Percentiles rank a stretch among this genome's conserved stretches.
Conservation (phyloP, 2,113 vertebrate species). For the Vombatus ursinus region DNA sequence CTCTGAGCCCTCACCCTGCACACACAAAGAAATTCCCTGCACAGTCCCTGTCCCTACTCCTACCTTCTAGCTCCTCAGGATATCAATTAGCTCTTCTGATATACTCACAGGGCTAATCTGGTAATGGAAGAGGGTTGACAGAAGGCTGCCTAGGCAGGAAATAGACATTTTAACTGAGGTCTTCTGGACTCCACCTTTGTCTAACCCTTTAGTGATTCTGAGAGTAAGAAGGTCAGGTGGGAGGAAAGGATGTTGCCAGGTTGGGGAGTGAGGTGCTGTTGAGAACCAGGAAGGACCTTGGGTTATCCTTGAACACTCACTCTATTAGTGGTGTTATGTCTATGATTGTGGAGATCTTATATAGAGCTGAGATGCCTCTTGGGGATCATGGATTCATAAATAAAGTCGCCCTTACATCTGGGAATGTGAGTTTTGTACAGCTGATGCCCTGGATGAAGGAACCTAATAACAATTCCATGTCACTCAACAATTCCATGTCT, state of each 20-base stretch:
- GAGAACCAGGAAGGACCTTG: not conserved
- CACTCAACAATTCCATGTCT: not conserved
- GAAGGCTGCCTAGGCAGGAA: not conserved
- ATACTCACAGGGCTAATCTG: not conserved
- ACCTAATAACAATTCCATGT: not conserved
- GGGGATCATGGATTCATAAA: not conserved
- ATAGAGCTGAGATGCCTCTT: not conserved
- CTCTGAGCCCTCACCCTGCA: not conserved
- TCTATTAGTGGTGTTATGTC: not conserved
- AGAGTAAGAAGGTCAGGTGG: not conserved
- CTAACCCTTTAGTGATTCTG: not conserved
- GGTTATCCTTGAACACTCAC: not conserved
- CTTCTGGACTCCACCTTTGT: not conserved
- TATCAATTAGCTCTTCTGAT: not conserved
- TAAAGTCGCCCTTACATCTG: not conserved
- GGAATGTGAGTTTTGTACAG: not conserved
- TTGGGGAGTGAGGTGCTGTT: not conserved
- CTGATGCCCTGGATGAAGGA: not conserved
- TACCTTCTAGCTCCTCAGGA: not conserved
- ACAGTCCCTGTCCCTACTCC: not conserved
- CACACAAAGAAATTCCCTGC: not conserved
- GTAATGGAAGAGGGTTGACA: not conserved
- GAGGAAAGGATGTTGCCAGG: not conserved
- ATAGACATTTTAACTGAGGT: not conserved
- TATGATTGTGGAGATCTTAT: not conserved